Percentiles rank a stretch among this genome's conserved stretches.
Conservation (phyloP, 2,113 vertebrate genomes). For the Pao palembangensis region DNA sequence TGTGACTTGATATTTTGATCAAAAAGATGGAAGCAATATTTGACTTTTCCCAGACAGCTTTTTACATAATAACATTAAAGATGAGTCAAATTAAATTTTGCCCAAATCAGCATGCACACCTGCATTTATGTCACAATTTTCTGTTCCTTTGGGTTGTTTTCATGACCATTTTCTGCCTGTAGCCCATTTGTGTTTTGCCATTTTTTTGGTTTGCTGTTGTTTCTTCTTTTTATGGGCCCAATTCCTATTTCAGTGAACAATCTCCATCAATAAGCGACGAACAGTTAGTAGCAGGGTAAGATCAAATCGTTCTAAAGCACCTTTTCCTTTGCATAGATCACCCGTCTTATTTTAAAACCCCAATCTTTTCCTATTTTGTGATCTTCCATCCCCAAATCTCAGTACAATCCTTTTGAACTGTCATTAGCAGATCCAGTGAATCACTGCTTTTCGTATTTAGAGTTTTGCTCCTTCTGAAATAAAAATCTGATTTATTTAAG, state of each 20-base stretch:
- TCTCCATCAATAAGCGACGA: conserved; percentile 89
- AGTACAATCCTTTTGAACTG: conserved; percentile 40
- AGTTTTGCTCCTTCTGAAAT: conserved; percentile 8
- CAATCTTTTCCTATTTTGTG: conserved; percentile 51
- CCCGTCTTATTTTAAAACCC: conserved; percentile 58
- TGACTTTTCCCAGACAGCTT: background rate
- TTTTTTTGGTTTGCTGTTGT: conserved; percentile 63
- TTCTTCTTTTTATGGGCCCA: conserved; percentile 75
- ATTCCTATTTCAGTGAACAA: conserved; percentile 93
- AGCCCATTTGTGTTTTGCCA: conserved; percentile 70
- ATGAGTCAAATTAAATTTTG: background rate
- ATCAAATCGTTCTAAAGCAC: conserved; percentile 78
- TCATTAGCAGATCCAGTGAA: conserved; percentile 35
- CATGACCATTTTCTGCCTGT: conserved; percentile 60
- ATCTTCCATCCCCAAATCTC: conserved; percentile 43
- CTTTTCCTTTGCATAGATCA: conserved; percentile 78
- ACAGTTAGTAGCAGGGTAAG: conserved; percentile 97
- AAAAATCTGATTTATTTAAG: conserved; percentile 1
- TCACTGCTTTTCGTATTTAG: conserved; percentile 39
- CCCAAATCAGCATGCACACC: conserved; percentile 11
- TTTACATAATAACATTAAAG: background rate
- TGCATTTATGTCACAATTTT: conserved; percentile 43
- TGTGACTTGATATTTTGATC: too few relatives aligned
- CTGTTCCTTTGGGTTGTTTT: conserved; percentile 64
- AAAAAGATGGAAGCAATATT: too few relatives aligned